Conservation (phyloP, 2,888 invertebrate species). For the Lithodes maja region DNA sequence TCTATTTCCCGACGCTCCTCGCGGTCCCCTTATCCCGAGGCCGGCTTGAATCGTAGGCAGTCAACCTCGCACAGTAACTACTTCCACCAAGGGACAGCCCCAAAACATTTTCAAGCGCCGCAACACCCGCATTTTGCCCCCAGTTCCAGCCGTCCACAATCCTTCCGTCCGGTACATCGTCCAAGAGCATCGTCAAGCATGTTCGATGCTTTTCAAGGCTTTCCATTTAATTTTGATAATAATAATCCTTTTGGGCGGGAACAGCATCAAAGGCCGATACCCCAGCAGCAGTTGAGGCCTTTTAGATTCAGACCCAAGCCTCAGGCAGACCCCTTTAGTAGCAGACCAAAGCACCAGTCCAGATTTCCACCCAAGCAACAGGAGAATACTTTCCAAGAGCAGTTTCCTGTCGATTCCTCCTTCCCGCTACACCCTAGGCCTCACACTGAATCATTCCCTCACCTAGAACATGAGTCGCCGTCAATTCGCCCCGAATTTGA, state of each 20-base stretch:
- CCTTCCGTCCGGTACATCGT: not conserved
- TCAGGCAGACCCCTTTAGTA: not conserved
- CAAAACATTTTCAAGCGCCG: conserved; percentile 39
- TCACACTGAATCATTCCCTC: conserved; percentile 22
- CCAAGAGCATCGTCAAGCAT: conserved; percentile 13
- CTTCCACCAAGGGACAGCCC: conserved; percentile 33
- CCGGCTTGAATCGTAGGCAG: conserved; percentile 55
- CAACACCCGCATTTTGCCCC: conserved; percentile 42
- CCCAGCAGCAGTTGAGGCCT: conserved; percentile 34
- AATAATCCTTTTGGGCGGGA: conserved; percentile 40
- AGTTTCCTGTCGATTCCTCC: not conserved
- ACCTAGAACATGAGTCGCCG: not conserved
- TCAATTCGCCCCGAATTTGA: not conserved
- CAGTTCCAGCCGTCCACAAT: not conserved
- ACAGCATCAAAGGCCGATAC: conserved; percentile 17
- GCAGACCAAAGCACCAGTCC: conserved; percentile 4
- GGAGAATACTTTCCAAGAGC: not conserved
- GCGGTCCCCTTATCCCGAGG: conserved; percentile 11
- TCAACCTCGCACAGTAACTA: conserved; percentile 31
- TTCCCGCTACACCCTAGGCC: conserved; percentile 3
- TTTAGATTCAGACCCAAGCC: not conserved
- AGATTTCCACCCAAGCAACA: not conserved
- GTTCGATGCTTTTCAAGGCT: conserved; percentile 36
- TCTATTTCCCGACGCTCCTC: not conserved
- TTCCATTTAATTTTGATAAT: conserved; percentile 33